Percentiles rank a stretch among this genome's conserved stretches.
Evolutionary conservation across 37 sponge, comb jelly and placozoan species (phyloP).

Genomic region (Aplysina aerophoba): DNA sequence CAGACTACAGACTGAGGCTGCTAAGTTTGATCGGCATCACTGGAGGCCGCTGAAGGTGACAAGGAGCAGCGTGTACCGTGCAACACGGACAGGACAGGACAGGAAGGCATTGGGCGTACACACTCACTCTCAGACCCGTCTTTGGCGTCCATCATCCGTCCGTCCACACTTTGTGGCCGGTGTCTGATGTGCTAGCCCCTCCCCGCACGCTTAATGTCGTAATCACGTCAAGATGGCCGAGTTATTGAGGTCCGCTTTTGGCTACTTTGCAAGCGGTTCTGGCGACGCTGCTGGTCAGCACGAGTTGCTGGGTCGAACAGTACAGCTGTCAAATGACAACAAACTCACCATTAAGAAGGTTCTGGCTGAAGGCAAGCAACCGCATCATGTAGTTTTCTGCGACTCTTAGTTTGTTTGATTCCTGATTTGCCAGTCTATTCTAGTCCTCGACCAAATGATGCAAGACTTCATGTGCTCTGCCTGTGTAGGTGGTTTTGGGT

Average conservation of each 20-base stretch:
- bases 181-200: no score
- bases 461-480: background rate
- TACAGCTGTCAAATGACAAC: slow-evolving; percentile 54
- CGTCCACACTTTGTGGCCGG: no score
- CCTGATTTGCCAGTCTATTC: background rate
- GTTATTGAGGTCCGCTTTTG: slow-evolving; percentile 58
- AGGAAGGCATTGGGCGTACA: no score
- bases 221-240: slow-evolving; percentile 53
- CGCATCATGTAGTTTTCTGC: background rate
- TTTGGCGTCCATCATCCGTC: no score
- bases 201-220: no score
- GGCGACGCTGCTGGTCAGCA: slow-evolving; percentile 21
- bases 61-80: no score
- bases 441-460: background rate
- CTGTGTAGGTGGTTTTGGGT: slow-evolving; percentile 85
- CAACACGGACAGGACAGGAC: no score
- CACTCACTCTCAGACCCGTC: no score
- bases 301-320: slow-evolving; percentile 66
- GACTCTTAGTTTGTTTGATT: no score
- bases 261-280: slow-evolving; percentile 51
- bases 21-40: no score
- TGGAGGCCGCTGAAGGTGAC: no score
- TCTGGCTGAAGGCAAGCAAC: slow-evolving; percentile 63
- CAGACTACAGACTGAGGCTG: no score
- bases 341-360: slow-evolving; percentile 73